These are phyloP conservation scores for Motacilla alba DNA, from an alignment of 2,113 vertebrate species.

Conservation along the genomic window DNA sequence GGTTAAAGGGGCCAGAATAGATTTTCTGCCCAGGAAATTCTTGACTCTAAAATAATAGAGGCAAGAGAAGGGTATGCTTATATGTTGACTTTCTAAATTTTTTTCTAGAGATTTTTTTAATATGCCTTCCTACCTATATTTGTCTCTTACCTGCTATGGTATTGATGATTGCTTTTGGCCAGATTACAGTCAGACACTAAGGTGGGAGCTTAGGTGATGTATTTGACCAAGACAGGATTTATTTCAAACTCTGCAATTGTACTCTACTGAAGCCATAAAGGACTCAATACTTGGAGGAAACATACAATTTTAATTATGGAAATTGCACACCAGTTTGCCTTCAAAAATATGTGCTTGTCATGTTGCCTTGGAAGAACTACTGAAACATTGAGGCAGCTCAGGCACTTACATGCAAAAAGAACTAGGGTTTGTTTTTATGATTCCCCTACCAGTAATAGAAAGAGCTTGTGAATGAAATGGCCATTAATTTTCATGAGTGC, in stretches of 20 bases:
- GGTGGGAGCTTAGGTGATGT: rapidly evolving
- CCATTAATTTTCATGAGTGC: not conserved
- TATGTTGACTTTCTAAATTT: not conserved
- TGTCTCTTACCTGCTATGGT: not conserved
- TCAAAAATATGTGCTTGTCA: not conserved
- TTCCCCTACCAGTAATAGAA: not conserved
- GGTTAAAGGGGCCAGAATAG: not conserved
- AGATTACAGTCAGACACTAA: not conserved
- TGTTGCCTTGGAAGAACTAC: not conserved
- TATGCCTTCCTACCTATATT: not conserved
- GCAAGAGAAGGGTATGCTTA: not conserved
- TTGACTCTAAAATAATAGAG: not conserved
- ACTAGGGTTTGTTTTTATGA: not conserved
- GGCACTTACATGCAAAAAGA: not conserved
- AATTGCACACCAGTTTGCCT: not conserved
- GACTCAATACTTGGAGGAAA: not conserved
- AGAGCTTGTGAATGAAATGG: not conserved
- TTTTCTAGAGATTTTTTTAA: not conserved
- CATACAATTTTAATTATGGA: not conserved
- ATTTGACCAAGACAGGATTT: not conserved
- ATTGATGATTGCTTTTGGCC: not conserved
- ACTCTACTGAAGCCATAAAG: not conserved
- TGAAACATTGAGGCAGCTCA: not conserved
- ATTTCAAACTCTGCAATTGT: not conserved
- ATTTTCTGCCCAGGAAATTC: not conserved